Conservation (phyloP, 2,888 invertebrate genomes). For the Ecliptopera silaceata region DNA sequence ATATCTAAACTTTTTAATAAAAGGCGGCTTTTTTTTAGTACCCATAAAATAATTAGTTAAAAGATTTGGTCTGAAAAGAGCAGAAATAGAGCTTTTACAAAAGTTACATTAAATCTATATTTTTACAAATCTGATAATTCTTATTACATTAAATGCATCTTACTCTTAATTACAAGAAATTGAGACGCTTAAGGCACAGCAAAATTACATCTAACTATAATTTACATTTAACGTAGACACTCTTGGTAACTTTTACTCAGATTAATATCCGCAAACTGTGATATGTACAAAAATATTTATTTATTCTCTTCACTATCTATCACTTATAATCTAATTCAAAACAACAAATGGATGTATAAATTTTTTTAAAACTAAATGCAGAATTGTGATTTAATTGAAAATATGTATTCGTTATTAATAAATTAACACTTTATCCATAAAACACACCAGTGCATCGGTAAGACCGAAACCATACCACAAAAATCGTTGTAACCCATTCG, state of each 20-base stretch:
- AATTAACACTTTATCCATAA: constrained; percentile 5
- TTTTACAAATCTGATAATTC: constrained; percentile 70
- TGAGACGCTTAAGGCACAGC: constrained; percentile 83
- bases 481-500: constrained; percentile 32
- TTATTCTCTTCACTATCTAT: constrained; percentile 66
- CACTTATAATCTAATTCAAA: constrained; percentile 33
- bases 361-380: constrained; percentile 39
- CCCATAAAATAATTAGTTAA: constrained; percentile 36
- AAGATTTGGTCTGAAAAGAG: constrained; percentile 56
- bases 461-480: constrained; percentile 11
- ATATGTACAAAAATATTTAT: constrained; percentile 83
- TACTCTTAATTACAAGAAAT: constrained; percentile 75
- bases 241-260: constrained; percentile 72
- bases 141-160: constrained; percentile 62
- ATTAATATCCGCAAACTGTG: constrained; percentile 69
- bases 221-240: constrained; percentile 60
- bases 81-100: constrained; percentile 64
- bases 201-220: constrained; percentile 67
- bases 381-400: constrained; percentile 39
- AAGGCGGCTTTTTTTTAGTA: not conserved
- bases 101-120: constrained; percentile 59
- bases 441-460: not conserved
- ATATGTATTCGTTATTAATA: constrained; percentile 18
- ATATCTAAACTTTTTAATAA: not conserved
- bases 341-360: constrained; percentile 24